A percentile compares a stretch with the other conserved stretches of the same genome.
Evolutionary conservation across 2,113 vertebrate species (phyloP).

Genomic region (Sturnus vulgaris): DNA sequence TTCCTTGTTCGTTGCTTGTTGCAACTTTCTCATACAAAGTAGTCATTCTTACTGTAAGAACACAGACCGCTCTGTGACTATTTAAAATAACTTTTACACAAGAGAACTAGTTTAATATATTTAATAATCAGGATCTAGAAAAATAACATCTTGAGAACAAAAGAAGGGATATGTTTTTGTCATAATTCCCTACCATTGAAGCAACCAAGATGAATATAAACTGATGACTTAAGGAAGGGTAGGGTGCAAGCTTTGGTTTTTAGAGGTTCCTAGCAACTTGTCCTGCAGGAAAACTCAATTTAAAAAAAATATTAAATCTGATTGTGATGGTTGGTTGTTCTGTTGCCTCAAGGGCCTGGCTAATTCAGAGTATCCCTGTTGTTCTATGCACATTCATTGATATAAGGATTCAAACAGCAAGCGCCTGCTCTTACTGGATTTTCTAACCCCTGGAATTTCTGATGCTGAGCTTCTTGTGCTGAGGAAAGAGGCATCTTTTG

Average conservation of each 20-base stretch:
- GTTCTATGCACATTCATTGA: not conserved
- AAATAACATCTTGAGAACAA: not conserved
- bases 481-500: accelerated
- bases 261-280: not conserved
- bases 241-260: not conserved
- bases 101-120: not conserved
- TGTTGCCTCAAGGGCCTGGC: not conserved
- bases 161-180: not conserved
- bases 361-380: not conserved
- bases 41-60: not conserved
- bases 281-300: not conserved
- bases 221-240: not conserved
- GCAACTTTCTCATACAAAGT: not conserved
- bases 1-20: not conserved
- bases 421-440: not conserved
- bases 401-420: not conserved
- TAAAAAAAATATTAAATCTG: not conserved
- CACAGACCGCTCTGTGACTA: not conserved
- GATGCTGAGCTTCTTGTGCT: not conserved
- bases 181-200: not conserved
- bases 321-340: not conserved
- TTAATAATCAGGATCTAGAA: not conserved
- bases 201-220: not conserved
- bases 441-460: not conserved
- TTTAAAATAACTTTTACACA: not conserved